A percentile compares a stretch with the other conserved stretches of the same genome.
phyloP scores from a whole-genome alignment of 2,113 vertebrate genomes.

The Acrocephalus arundinaceus region DNA sequence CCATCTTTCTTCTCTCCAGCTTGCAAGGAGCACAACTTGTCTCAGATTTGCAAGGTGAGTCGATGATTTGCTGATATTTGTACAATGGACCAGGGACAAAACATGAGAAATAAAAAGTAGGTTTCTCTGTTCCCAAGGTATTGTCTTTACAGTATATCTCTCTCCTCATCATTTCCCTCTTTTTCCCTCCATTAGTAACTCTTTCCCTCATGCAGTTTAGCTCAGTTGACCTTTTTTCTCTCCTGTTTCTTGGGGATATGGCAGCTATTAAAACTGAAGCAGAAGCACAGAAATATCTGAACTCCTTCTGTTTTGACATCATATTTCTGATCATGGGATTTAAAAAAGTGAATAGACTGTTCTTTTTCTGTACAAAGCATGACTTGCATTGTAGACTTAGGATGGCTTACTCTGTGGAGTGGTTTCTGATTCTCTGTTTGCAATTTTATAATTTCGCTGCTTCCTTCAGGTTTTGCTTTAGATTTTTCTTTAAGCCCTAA shows the following conservation, averaged over 20 bases:
- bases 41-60: not conserved
- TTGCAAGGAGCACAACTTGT: not conserved
- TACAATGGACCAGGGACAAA: not conserved
- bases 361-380: not conserved
- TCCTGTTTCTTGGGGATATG: not conserved
- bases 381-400: not conserved
- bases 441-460: not conserved
- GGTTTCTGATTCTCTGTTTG: not conserved
- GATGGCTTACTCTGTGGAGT: not conserved
- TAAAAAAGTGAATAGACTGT: not conserved
- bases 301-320: not conserved
- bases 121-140: not conserved
- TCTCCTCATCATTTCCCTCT: not conserved
- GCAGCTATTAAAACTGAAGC: constrained; percentile 19
- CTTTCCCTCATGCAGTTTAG: not conserved
- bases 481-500: not conserved
- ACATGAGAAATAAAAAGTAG: not conserved
- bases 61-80: not conserved
- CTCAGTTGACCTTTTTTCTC: not conserved
- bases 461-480: not conserved
- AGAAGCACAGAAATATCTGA: not conserved
- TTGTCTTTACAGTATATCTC: not conserved
- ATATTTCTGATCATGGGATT: not conserved
- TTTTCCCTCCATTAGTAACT: not conserved
- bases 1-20: not conserved